Evolutionary conservation across 1,140 invertebrate species (phyloP), one percentile per base, ranked within the genome.

Genomic region (Bombus turneri): DNA sequence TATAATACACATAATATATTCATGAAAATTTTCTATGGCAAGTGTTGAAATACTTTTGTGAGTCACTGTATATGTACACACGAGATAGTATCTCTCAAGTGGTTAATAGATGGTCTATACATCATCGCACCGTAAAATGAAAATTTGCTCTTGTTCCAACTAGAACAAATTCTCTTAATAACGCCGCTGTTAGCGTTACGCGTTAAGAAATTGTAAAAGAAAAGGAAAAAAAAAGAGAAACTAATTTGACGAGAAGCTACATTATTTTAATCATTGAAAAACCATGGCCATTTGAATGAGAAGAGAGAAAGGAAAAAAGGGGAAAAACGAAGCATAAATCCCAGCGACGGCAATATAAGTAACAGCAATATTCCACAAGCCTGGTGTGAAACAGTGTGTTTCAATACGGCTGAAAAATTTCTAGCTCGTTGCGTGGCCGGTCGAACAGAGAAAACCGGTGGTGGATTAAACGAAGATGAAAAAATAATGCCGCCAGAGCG

Each of bases 331-430:
- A 3, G 5, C 39, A n/a, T n/a, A n/a, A 72, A 72, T 41, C 28
- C 28, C 13, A 41, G 39, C 69, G 28, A 72, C 28, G 9, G 37
- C 9, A 69, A 41, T 72, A 72, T 41, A 72, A 72, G 39, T 41
- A 43, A 37, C 28, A 13, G 69, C 39, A 72, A 72, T 72, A 72
- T 72, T 41, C 25, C 69, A 15, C 25, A 41, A 71, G 13, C 39
- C 13, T 28, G 39, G 39, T 28, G 28, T 72, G 39, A 72, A 72
- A 72, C 37, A 69, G 13, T 72, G 28, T 39, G n/a, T 72, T 72
- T 72, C 69, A 43, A 72, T 72, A 72, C 39, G 39, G 28, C 25
- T 72, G 39, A 72, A n/a, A 72, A 43, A 72, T 72, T 41, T 72
- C 28, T 15, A 18, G 39, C 39, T 41, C 12, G 68, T 39, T 62